phyloP scores from a whole-genome alignment of 92 coral and sea anemone species.

The Micromussa lordhowensis region DNA sequence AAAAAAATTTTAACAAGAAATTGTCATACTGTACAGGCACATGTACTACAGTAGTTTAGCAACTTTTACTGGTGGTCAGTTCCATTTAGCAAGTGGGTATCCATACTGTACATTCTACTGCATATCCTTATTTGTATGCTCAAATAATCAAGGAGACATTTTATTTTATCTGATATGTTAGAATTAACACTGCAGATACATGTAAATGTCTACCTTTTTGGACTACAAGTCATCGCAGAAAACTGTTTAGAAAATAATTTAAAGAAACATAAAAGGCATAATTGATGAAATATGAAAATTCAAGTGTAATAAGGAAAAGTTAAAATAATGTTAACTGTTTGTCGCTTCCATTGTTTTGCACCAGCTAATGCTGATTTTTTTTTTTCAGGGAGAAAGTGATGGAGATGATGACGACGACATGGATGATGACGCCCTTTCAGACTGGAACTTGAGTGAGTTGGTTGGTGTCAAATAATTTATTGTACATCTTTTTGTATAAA shows the following conservation, averaged over 20 bases:
- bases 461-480: neutral
- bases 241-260: neutral
- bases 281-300: neutral
- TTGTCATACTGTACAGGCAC: neutral
- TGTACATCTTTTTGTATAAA: neutral
- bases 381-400: conserved; percentile 77
- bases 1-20: no score
- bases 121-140: no score
- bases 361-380: neutral
- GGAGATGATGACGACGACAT: conserved; percentile 92
- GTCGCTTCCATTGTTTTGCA: neutral
- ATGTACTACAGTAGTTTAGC: neutral
- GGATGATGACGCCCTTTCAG: conserved; percentile 98
- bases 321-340: neutral
- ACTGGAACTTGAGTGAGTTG: conserved; percentile 93
- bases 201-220: neutral
- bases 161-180: neutral
- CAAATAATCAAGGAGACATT: no score
- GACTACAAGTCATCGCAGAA: neutral
- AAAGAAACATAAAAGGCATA: neutral
- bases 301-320: no score
- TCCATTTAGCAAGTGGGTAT: neutral
- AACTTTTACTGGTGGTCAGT: neutral
- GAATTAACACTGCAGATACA: neutral
- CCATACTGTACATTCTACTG: no score